Conservation (phyloP, 2,113 vertebrate genomes). For the Erpornis zantholeuca region DNA sequence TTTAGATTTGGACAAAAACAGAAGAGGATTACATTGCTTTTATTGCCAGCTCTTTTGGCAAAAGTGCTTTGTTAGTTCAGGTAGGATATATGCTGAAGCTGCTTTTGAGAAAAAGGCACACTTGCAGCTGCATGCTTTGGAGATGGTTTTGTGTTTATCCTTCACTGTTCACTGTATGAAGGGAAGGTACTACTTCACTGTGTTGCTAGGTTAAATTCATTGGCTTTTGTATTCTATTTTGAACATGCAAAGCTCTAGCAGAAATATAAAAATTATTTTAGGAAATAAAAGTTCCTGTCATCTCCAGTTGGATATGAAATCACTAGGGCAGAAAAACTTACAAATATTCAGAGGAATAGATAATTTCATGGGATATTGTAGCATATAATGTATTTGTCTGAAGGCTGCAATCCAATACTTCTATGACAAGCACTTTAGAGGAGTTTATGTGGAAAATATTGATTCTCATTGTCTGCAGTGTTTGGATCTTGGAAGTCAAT, state of each 20-base stretch:
- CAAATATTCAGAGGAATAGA: neutral
- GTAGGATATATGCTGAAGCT: neutral
- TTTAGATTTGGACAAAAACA: neutral
- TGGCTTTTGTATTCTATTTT: neutral
- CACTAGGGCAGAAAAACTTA: neutral
- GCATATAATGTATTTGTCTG: neutral
- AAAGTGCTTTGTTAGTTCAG: neutral
- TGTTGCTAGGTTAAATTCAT: neutral
- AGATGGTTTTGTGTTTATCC: neutral
- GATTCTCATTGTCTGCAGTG: neutral
- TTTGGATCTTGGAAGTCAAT: neutral
- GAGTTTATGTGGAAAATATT: neutral
- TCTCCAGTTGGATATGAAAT: neutral
- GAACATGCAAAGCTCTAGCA: neutral
- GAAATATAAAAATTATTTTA: neutral
- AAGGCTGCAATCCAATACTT: neutral
- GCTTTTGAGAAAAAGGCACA: neutral
- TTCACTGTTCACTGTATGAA: neutral
- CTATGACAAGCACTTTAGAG: neutral
- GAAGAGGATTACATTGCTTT: neutral
- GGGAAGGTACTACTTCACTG: neutral
- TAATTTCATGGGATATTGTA: neutral
- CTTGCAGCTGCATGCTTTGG: neutral
- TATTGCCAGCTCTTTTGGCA: neutral
- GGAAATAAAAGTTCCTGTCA: neutral